Evolutionary conservation across 2,888 invertebrate genomes (phyloP).

Genomic region (Marronus borbonicus): DNA sequence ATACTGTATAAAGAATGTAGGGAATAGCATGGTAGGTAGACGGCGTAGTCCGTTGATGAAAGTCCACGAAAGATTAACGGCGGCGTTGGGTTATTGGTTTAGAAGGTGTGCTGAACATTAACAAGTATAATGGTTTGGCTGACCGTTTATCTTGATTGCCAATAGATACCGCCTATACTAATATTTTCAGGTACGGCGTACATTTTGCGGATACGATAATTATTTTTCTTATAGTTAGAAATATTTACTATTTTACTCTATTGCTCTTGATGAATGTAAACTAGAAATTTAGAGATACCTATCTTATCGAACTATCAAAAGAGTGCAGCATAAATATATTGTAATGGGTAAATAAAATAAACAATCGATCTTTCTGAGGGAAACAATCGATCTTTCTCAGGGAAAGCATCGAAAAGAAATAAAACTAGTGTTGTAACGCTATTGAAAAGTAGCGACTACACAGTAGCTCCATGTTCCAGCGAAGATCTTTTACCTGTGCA

Average conservation of each 20-base stretch:
- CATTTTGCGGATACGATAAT: background rate
- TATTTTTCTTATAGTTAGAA: background rate
- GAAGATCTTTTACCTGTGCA: too few species aligned
- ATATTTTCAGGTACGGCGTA: background rate
- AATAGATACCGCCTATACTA: background rate
- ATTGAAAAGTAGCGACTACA: too few species aligned
- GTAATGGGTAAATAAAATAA: background rate
- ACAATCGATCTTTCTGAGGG: too few species aligned
- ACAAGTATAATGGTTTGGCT: background rate
- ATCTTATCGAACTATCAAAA: background rate
- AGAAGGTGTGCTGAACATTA: constrained; percentile 7
- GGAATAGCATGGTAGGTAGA: background rate
- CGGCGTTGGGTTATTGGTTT: constrained; percentile 21
- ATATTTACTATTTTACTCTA: background rate
- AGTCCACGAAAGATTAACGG: constrained; percentile 18
- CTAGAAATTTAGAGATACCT: background rate
- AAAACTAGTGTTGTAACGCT: too few species aligned
- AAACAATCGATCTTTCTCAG: background rate
- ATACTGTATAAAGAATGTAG: constrained; percentile 1
- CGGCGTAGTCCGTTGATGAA: background rate
- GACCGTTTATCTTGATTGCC: background rate
- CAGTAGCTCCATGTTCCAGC: too few species aligned
- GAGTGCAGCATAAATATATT: background rate
- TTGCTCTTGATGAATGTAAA: background rate
- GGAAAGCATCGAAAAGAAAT: background rate